A percentile compares a stretch with the other conserved stretches of the same genome.
These are phyloP conservation scores for Cichlasoma orientale DNA, from an alignment of 2,797 vertebrate genomes.

Conservation along the genomic window DNA sequence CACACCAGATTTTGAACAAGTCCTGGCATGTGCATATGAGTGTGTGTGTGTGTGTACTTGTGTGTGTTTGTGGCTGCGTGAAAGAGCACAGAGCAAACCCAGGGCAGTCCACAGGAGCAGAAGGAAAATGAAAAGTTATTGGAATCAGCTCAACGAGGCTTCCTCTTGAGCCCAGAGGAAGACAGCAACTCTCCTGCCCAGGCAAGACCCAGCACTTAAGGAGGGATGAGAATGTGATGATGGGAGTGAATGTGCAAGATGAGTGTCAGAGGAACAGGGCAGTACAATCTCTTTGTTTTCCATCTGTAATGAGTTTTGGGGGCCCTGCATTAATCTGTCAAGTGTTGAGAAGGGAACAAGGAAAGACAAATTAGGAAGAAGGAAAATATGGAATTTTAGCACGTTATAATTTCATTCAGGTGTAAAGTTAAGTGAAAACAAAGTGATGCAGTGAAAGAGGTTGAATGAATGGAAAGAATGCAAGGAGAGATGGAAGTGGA, in stretches of 20 bases:
- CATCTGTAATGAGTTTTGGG: slow-evolving; percentile 49
- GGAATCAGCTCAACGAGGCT: slow-evolving; percentile 39
- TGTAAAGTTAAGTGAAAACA: not conserved
- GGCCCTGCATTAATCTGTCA: slow-evolving; percentile 13
- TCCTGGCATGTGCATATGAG: not conserved
- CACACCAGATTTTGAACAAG: slow-evolving; percentile 2
- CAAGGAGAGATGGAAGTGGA: slow-evolving; percentile 8
- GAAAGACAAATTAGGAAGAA: slow-evolving; percentile 6
- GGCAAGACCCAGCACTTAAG: slow-evolving; percentile 38
- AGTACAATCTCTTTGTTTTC: slow-evolving; percentile 32
- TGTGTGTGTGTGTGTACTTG: slow-evolving; percentile 6
- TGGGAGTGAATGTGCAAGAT: slow-evolving; percentile 29
- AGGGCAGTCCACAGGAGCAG: slow-evolving; percentile 26
- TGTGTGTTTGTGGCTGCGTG: not conserved
- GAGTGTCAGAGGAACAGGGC: slow-evolving; percentile 7
- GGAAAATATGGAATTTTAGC: not conserved
- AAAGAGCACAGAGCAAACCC: slow-evolving; percentile 26
- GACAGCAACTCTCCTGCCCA: slow-evolving; percentile 36
- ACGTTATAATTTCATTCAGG: not conserved
- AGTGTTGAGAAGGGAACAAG: not conserved
- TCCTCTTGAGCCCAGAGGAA: slow-evolving; percentile 47
- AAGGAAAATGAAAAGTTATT: slow-evolving; percentile 55
- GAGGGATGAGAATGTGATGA: slow-evolving; percentile 34
- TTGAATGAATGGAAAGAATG: not conserved
- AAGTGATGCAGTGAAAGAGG: not conserved